A percentile compares a stretch with the other conserved stretches of the same genome.
Evolutionary conservation across 2,888 invertebrate genomes (phyloP).

Genomic region (Mythimna albipuncta): DNA sequence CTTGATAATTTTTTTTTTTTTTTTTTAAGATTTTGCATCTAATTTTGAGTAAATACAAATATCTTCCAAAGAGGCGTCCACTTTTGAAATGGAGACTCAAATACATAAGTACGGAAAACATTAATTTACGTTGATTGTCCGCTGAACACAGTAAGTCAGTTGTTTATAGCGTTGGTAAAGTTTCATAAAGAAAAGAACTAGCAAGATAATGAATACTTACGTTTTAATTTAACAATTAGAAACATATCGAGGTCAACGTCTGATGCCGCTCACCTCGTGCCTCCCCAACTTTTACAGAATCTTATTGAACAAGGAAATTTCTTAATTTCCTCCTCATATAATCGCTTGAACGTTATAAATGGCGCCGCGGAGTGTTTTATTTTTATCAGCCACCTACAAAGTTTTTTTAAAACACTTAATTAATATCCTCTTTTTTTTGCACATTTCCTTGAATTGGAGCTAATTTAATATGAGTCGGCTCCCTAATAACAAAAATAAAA

Average conservation of each 20-base stretch:
- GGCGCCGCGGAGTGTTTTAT: constrained; percentile 29
- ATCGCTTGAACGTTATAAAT: constrained; percentile 46
- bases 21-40: too few relatives aligned
- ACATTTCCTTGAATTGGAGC: not conserved
- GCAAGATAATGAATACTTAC: not conserved
- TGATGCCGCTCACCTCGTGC: constrained; percentile 13
- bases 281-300: constrained; percentile 32
- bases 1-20: too few relatives aligned
- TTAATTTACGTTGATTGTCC: too few relatives aligned
- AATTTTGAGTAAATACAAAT: too few relatives aligned
- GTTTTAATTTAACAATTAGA: constrained; percentile 23
- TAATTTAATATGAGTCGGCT: not conserved
- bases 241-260: constrained; percentile 9
- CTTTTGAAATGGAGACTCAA: too few relatives aligned
- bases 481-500: too few relatives aligned
- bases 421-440: not conserved
- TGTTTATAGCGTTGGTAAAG: not conserved
- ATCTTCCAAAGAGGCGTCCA: too few relatives aligned
- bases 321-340: constrained; percentile 62
- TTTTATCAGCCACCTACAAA: constrained; percentile 17
- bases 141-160: not conserved
- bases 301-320: constrained; percentile 56
- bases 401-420: not conserved
- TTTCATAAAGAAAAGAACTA: not conserved
- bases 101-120: too few relatives aligned